These are phyloP conservation scores for Tenodera sinensis DNA, from an alignment of 2,888 invertebrate genomes.

Conservation along the genomic window DNA sequence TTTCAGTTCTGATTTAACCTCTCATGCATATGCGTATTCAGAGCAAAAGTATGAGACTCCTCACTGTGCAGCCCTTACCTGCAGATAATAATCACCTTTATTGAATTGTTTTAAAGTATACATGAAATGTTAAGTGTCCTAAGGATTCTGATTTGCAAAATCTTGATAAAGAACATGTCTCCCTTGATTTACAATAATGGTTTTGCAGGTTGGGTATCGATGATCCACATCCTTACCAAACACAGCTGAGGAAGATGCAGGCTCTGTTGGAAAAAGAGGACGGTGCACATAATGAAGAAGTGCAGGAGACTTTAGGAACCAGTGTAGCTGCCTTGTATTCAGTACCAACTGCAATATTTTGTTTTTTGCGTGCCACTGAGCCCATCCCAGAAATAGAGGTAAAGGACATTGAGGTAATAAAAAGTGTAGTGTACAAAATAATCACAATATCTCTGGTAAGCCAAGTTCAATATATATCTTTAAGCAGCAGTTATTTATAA, in stretches of 20 bases:
- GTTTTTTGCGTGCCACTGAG: slow-evolving; percentile 57
- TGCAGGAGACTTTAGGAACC: slow-evolving; percentile 56
- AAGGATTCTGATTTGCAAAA: no score
- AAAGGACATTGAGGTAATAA: slow-evolving; percentile 26
- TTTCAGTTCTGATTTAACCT: no score
- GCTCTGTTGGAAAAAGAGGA: slow-evolving; percentile 47
- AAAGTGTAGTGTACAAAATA: no score
- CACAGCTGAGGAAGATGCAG: slow-evolving; percentile 52
- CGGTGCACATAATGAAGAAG: slow-evolving; percentile 47
- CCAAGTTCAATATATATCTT: no score
- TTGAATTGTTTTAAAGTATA: no score
- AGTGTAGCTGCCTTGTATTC: slow-evolving; percentile 62
- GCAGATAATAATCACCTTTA: no score
- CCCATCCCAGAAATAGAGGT: slow-evolving; percentile 51
- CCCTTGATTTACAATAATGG: background rate
- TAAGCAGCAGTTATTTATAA: no score
- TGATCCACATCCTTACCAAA: slow-evolving; percentile 50
- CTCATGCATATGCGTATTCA: no score
- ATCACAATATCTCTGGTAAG: no score
- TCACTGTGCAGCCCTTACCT: no score
- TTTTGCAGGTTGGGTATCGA: slow-evolving; percentile 41
- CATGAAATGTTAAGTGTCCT: no score
- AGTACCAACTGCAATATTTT: slow-evolving; percentile 69
- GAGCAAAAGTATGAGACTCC: no score
- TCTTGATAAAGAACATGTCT: background rate